Conservation (phyloP, 2,113 vertebrate genomes). For the Notechis scutatus region DNA sequence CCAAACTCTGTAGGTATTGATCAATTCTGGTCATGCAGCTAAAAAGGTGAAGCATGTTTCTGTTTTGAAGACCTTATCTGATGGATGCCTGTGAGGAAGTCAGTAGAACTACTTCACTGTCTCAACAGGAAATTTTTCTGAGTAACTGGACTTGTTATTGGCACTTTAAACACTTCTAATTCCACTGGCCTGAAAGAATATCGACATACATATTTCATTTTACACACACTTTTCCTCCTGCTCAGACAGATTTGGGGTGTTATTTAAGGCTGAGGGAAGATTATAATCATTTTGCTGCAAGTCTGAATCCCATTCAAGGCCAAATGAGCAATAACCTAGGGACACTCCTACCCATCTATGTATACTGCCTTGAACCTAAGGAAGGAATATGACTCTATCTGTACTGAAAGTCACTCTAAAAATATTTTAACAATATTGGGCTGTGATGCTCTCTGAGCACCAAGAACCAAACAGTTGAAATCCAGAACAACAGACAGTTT, state of each 20-base stretch:
- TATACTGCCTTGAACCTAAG: background rate
- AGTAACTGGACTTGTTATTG: background rate
- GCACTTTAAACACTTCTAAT: background rate
- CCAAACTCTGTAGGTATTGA: background rate
- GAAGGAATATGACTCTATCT: background rate
- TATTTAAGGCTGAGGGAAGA: background rate
- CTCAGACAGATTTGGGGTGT: background rate
- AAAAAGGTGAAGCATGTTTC: background rate
- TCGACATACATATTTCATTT: conserved; percentile 27
- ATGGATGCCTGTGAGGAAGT: background rate
- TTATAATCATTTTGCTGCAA: background rate
- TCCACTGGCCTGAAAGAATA: conserved; percentile 19
- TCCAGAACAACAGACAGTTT: background rate
- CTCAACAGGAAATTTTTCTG: background rate
- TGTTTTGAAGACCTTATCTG: background rate
- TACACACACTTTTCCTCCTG: background rate
- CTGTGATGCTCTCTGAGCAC: background rate
- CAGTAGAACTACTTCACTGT: background rate
- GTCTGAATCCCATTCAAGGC: background rate
- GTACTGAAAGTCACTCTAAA: background rate
- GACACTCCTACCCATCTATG: background rate
- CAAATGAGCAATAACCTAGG: background rate
- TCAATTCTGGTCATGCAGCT: background rate
- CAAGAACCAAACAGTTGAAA: background rate
- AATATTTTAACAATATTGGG: background rate